Evolutionary conservation across 2,888 invertebrate species (phyloP).

Genomic region (Leistus spinibarbis): DNA sequence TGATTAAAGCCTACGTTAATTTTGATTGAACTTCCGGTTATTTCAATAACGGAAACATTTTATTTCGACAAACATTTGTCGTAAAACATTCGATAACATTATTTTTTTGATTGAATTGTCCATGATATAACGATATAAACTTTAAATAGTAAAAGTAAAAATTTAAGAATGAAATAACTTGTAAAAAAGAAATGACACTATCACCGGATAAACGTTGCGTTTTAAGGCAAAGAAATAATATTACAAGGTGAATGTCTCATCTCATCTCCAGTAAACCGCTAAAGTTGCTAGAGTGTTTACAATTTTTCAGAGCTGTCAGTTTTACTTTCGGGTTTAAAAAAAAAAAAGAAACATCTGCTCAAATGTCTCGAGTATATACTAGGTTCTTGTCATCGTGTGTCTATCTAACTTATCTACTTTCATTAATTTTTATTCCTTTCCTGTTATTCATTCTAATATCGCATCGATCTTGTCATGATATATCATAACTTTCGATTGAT

Average conservation of each 20-base stretch:
- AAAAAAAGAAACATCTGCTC: not conserved
- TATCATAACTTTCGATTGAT: conserved; percentile 21
- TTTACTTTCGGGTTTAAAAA: not conserved
- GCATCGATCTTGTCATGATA: not conserved
- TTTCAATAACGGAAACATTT: not conserved
- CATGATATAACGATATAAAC: not conserved
- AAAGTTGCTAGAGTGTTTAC: not conserved
- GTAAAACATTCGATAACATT: not conserved
- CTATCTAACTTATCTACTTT: conserved; percentile 13
- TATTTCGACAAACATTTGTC: not conserved
- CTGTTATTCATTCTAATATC: not conserved
- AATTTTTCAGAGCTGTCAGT: not conserved
- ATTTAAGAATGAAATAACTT: conserved; percentile 17
- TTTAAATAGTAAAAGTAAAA: conserved; percentile 23
- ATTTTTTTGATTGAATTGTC: conserved; percentile 12
- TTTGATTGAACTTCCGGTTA: not conserved
- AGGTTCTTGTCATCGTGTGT: not conserved
- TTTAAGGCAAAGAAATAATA: not conserved
- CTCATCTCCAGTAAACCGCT: not conserved
- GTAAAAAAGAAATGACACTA: conserved; percentile 4
- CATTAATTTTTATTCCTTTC: conserved; percentile 17
- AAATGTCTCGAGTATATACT: not conserved
- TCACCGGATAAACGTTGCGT: conserved; percentile 4
- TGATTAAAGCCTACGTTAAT: not conserved
- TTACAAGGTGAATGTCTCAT: not conserved